Conservation (phyloP, 2,888 invertebrate genomes). For the Lepetodrilus schrolli region DNA sequence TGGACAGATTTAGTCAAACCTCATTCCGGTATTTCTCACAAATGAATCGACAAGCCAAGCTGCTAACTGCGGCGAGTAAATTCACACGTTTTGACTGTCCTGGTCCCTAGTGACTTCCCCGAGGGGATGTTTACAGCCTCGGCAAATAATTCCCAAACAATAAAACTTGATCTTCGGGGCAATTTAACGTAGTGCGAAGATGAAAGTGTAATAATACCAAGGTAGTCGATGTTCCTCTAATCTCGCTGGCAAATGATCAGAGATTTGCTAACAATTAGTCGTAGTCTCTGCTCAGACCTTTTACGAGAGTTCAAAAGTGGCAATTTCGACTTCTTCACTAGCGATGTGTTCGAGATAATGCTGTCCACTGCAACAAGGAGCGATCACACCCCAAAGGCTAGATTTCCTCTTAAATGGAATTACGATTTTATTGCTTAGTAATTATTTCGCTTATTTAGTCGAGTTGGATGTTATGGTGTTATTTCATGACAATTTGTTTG, state of each 20-base stretch:
- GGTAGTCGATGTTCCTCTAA: not conserved
- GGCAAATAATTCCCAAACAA: constrained; percentile 25
- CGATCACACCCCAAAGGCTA: no score
- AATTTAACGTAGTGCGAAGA: not conserved
- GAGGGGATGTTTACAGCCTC: constrained; percentile 5
- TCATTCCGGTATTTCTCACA: constrained; percentile 7
- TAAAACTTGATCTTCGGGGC: constrained; percentile 15
- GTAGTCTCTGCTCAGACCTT: not conserved
- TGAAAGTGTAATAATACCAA: constrained; percentile 10
- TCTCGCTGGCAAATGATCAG: constrained; percentile 18
- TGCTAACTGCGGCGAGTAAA: not conserved
- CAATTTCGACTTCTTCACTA: not conserved
- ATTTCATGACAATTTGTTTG: no score
- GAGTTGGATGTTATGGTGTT: no score
- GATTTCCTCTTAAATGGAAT: no score
- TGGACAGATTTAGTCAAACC: constrained; percentile 14
- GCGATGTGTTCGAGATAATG: not conserved
- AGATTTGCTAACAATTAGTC: constrained; percentile 19
- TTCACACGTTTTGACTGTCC: not conserved
- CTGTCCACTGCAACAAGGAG: no score
- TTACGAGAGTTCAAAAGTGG: not conserved
- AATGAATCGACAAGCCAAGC: not conserved
- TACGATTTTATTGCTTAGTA: no score
- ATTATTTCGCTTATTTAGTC: no score
- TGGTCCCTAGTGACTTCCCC: not conserved